These are phyloP conservation scores for Netelia melanura DNA, from an alignment of 2,888 invertebrate genomes.

Conservation along the genomic window DNA sequence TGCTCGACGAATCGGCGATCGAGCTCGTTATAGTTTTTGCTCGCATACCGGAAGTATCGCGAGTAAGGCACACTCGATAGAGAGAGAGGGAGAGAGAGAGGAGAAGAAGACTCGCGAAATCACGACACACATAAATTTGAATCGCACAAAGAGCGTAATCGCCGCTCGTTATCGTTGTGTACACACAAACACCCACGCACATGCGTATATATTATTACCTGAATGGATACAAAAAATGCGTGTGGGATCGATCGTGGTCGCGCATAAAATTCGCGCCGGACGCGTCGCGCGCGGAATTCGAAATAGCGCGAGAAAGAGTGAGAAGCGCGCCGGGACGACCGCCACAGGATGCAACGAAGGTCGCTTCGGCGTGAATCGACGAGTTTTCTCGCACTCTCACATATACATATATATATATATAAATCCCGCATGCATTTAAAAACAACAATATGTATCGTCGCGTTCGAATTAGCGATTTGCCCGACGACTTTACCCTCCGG, in stretches of 20 bases:
- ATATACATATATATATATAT: not conserved
- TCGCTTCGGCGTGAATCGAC: slow-evolving; percentile 55
- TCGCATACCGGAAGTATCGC: slow-evolving; percentile 58
- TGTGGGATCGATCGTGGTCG: slow-evolving; percentile 18
- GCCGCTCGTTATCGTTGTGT: not conserved
- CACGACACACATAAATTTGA: slow-evolving; percentile 46
- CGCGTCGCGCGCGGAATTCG: slow-evolving; percentile 51
- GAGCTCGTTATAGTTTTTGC: not conserved
- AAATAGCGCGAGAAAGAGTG: slow-evolving; percentile 22
- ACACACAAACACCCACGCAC: not conserved
- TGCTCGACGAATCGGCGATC: slow-evolving; percentile 11
- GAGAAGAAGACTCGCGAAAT: not conserved
- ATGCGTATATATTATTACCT: slow-evolving; percentile 12
- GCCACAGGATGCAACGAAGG: slow-evolving; percentile 76
- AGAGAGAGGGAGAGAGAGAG: slow-evolving; percentile 17
- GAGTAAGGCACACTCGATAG: slow-evolving; percentile 10
- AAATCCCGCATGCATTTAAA: not conserved
- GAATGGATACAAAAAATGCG: slow-evolving; percentile 48
- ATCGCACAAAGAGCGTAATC: slow-evolving; percentile 39
- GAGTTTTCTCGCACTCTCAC: not conserved
- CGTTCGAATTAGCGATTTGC: too few species aligned
- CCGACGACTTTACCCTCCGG: not conserved
- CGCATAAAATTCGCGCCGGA: slow-evolving; percentile 44
- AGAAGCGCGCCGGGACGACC: not conserved
- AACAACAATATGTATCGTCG: not conserved